A percentile compares a stretch with the other conserved stretches of the same genome.
These are phyloP conservation scores for Drosophila nigrodunni DNA, from an alignment of 1,140 invertebrate genomes.

Conservation along the genomic window DNA sequence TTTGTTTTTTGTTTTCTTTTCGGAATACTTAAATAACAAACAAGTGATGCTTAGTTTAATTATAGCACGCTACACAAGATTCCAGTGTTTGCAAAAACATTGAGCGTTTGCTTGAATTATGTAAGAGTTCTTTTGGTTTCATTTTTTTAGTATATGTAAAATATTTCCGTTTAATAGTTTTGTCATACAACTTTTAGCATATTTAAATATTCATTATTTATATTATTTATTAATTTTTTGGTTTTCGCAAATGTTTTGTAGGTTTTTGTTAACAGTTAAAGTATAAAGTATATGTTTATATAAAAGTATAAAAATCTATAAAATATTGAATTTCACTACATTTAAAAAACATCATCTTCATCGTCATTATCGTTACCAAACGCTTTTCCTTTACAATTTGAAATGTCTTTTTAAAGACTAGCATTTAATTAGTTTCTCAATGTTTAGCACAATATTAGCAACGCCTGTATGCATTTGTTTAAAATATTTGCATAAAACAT, in stretches of 20 bases:
- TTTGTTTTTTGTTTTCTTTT: constrained; percentile 21
- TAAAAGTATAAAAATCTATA: constrained; percentile 83
- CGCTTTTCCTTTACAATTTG: constrained; percentile 54
- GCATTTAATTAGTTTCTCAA: constrained; percentile 71
- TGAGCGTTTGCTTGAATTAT: constrained; percentile 67
- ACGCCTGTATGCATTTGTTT: constrained; percentile 48
- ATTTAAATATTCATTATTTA: constrained; percentile 54
- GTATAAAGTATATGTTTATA: constrained; percentile 82
- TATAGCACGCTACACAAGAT: constrained; percentile 73
- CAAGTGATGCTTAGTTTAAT: constrained; percentile 56
- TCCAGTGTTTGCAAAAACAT: constrained; percentile 73
- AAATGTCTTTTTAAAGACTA: constrained; percentile 68
- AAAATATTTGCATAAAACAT: constrained; percentile 68
- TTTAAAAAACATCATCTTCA: constrained; percentile 73
- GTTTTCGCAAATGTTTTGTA: constrained; percentile 8
- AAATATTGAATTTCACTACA: constrained; percentile 82
- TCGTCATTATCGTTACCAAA: constrained; percentile 44
- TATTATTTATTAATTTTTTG: constrained; percentile 43
- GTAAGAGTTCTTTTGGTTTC: constrained; percentile 34
- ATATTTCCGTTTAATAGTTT: constrained; percentile 70
- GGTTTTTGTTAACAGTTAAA: constrained; percentile 75
- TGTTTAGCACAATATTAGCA: constrained; percentile 65
- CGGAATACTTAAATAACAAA: constrained; percentile 64
- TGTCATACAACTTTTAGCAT: constrained; percentile 65
- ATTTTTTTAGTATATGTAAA: constrained; percentile 57